phyloP scores from a whole-genome alignment of 2,888 invertebrate species.

The Cataglyphis albicans region DNA sequence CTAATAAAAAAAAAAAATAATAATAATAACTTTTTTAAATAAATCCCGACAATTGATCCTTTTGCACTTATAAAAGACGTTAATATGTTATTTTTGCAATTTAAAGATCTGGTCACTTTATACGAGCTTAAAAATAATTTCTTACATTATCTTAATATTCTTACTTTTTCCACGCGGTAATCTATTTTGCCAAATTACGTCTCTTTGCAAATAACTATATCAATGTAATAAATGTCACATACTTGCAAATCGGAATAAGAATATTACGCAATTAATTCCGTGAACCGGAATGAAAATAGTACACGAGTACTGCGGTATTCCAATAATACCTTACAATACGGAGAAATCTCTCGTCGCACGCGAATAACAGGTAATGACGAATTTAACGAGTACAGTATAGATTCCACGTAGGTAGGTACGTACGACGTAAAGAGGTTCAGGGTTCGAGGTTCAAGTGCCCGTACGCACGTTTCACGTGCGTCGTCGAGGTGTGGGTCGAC shows the following conservation, averaged over 20 bases:
- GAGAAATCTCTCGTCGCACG: constrained; percentile 40
- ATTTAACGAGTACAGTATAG: constrained; percentile 42
- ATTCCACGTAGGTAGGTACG: constrained; percentile 7
- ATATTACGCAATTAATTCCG: constrained; percentile 33
- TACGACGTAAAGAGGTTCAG: constrained; percentile 34
- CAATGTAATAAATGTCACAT: constrained; percentile 5
- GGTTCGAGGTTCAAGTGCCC: constrained; percentile 73
- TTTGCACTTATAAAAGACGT: neutral
- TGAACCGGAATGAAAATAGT: constrained; percentile 23
- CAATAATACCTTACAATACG: constrained; percentile 47
- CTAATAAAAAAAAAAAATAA: neutral
- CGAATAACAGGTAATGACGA: constrained; percentile 55
- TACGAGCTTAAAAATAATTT: neutral
- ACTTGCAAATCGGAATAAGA: constrained; percentile 31
- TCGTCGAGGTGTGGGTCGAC: constrained; percentile 51
- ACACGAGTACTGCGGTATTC: constrained; percentile 36
- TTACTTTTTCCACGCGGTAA: neutral
- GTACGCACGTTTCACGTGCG: constrained; percentile 64
- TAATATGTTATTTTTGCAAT: neutral
- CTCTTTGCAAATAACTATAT: constrained; percentile 15
- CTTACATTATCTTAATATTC: neutral
- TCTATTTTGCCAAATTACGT: neutral
- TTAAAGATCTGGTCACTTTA: neutral
- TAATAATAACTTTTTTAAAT: neutral
- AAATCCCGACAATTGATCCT: neutral